Base-by-base conservation (phyloP, 2,888 invertebrate genomes). In the Gymnoscelis rufifasciata region DNA sequence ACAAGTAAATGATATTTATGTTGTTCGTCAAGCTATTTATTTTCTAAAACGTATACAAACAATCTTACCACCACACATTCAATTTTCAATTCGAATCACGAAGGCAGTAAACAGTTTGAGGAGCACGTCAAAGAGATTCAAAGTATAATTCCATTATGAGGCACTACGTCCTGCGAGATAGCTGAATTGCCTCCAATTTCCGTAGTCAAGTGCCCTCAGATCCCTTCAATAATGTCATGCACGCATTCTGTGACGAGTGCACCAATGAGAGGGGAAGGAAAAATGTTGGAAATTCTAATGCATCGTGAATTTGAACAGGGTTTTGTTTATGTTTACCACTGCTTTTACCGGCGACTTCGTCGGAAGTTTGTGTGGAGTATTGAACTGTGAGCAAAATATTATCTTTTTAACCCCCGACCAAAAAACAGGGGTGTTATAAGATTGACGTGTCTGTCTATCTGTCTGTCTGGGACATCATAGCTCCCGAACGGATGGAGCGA, bases 161-260 rank as follows among this genome's bases (percentile, higher is more conserved):
- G 61, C 57, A 62, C 61, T 68, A 60, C 57, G 56, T 58, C 56
- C 41, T 56, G 54, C 61, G 57, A 61, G 61, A 72, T 71, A 68
- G 67, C 65, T 67, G 71, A 71, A 73, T 71, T 68, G 66, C 67
- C 66, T 71, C 65, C 72, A 71, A 74, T 74, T 73, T 74, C 66
- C 71, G 61, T 53, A 56, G 45, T 45, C 56, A 61, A 72, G 66
- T 63, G 64, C 59, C 64, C 61, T 59, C 31, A 54, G 56, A 58
- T 47, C 51, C 56, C 59, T 60, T 60, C 64, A 62, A 66, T 61
- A 63, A 62, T 61, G 62, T 57, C 60, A 64, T 63, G 64, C 64
- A 67, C 54, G 55, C 54, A 57, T 54, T 51, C 56, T 50, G 27
- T 43, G 64, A 58, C 59, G 58, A 60, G 60, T 58, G 59, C 58